phyloP scores from a whole-genome alignment of 2,888 invertebrate genomes.

The Eilema caniola region DNA sequence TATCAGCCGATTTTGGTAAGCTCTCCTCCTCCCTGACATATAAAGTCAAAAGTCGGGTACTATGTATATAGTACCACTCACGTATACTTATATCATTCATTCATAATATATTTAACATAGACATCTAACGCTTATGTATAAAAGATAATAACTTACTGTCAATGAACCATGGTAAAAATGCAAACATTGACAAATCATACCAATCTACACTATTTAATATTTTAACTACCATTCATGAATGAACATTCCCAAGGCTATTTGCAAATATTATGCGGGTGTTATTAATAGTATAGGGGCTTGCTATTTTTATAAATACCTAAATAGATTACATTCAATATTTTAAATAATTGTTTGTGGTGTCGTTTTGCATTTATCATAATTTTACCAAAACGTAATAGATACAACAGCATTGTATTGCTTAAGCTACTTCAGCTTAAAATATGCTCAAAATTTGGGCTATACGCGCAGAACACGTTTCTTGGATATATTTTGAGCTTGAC shows the following conservation, averaged over 20 bases:
- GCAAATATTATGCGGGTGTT: slow-evolving; percentile 39
- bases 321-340: not conserved
- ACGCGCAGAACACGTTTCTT: too few relatives aligned
- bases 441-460: too few relatives aligned
- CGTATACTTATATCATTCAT: not conserved
- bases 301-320: slow-evolving; percentile 13
- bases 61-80: too few relatives aligned
- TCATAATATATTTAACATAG: not conserved
- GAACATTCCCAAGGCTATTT: slow-evolving; percentile 24
- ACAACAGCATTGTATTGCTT: not conserved
- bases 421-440: too few relatives aligned
- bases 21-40: not conserved
- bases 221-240: slow-evolving; percentile 18
- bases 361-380: not conserved
- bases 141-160: not conserved
- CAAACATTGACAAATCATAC: not conserved
- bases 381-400: not conserved
- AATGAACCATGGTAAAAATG: slow-evolving; percentile 9
- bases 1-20: too few relatives aligned
- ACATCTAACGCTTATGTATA: slow-evolving; percentile 11
- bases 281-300: slow-evolving; percentile 31
- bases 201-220: not conserved
- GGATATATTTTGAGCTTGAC: too few relatives aligned
- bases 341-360: not conserved
- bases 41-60: not conserved